These are phyloP conservation scores for Phaethornis superciliosus DNA, from an alignment of 2,113 vertebrate species.

Conservation along the genomic window DNA sequence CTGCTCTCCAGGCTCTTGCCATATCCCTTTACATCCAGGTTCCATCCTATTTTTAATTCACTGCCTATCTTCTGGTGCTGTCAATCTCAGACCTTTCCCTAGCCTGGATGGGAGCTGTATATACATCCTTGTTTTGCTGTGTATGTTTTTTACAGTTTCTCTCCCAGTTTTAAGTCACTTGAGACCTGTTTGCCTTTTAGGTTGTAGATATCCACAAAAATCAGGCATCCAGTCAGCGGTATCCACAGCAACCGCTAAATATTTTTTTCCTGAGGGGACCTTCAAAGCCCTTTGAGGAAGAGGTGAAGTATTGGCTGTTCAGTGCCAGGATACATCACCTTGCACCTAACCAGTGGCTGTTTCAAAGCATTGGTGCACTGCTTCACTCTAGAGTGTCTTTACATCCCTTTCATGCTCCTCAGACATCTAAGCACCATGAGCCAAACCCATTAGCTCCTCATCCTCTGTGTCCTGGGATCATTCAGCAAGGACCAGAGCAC, in stretches of 20 bases:
- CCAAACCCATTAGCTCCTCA: conserved; percentile 45
- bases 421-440: not conserved
- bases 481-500: not conserved
- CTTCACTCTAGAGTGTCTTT: not conserved
- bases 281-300: not conserved
- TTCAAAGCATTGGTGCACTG: not conserved
- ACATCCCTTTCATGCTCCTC: not conserved
- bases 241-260: conserved; percentile 33
- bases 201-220: not conserved
- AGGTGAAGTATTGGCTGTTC: not conserved
- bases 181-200: not conserved
- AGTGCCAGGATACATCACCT: not conserved
- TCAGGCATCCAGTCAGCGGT: not conserved
- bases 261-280: not conserved
- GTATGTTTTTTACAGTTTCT: not conserved
- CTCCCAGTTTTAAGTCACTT: not conserved
- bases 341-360: not conserved
- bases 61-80: not conserved
- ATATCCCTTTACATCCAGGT: not conserved
- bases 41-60: conserved; percentile 27
- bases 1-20: not conserved
- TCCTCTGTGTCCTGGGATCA: not conserved
- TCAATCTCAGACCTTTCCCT: not conserved
- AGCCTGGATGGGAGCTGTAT: not conserved
- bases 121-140: rapidly evolving